phyloP scores from a whole-genome alignment of 2,888 invertebrate species.

The Chironomus riparius region DNA sequence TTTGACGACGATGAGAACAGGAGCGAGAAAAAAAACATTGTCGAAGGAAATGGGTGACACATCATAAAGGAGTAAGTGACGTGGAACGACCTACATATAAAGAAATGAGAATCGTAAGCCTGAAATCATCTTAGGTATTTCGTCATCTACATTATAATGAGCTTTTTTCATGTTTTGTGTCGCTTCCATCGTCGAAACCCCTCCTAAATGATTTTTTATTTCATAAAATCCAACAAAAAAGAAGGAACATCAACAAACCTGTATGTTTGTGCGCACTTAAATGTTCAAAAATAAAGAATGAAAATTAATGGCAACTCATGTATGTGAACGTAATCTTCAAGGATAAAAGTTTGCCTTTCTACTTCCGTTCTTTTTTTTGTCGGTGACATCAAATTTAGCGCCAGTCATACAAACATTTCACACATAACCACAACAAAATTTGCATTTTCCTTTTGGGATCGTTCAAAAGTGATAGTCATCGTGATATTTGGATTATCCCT shows the following conservation, averaged over 20 bases:
- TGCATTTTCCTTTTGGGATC: not conserved
- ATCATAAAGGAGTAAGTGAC: not conserved
- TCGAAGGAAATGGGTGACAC: constrained; percentile 16
- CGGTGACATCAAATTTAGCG: not conserved
- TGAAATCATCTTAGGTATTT: constrained; percentile 15
- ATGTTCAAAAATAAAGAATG: not conserved
- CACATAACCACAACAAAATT: not conserved
- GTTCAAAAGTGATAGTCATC: too few species aligned
- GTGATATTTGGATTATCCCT: too few species aligned
- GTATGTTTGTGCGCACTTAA: not conserved
- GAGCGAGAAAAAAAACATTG: not conserved
- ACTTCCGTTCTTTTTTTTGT: not conserved
- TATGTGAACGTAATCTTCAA: constrained; percentile 2
- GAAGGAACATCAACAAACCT: too few species aligned
- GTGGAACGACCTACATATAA: not conserved
- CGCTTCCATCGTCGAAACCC: too few species aligned
- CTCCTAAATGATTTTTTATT: too few species aligned
- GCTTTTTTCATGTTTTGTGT: not conserved
- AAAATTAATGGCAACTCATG: constrained; percentile 4
- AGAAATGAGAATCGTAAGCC: not conserved
- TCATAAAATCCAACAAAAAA: too few species aligned
- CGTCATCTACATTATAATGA: constrained; percentile 19
- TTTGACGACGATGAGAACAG: not conserved
- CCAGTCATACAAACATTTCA: not conserved
- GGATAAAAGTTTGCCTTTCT: not conserved